phyloP scores from a whole-genome alignment of 1,140 invertebrate genomes.

The Solen grandis region DNA sequence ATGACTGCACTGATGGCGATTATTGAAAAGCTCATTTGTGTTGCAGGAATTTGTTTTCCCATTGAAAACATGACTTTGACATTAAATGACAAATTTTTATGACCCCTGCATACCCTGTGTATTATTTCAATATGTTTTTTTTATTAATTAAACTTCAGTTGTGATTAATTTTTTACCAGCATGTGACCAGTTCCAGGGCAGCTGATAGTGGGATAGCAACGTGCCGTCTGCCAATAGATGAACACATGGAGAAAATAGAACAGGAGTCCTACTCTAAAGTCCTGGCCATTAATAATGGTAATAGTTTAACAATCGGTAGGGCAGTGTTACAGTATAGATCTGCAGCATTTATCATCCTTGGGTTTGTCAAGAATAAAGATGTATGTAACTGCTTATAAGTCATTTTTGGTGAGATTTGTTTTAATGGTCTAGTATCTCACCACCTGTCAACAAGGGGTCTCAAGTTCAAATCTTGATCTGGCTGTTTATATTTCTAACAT shows the following conservation, averaged over 20 bases:
- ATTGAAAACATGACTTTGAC: not conserved
- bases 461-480: not conserved
- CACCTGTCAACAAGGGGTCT: not conserved
- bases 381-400: not conserved
- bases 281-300: slow-evolving; percentile 73
- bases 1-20: too few relatives aligned
- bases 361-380: not conserved
- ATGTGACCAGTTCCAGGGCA: slow-evolving; percentile 55
- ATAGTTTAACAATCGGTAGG: not conserved
- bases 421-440: not conserved
- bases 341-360: not conserved
- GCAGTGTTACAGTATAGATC: not conserved
- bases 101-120: too few relatives aligned
- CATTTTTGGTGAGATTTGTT: not conserved
- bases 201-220: slow-evolving; percentile 51
- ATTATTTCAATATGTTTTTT: too few relatives aligned
- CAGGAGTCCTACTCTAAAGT: slow-evolving; percentile 59
- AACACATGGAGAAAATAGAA: slow-evolving; percentile 62
- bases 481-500: not conserved
- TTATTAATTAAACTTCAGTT: too few relatives aligned
- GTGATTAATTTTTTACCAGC: slow-evolving; percentile 56
- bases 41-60: not conserved
- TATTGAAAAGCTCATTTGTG: too few relatives aligned
- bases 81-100: too few relatives aligned
- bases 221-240: slow-evolving; percentile 66